phyloP scores from a whole-genome alignment of 1,140 invertebrate genomes.

The Penaeus indicus region DNA sequence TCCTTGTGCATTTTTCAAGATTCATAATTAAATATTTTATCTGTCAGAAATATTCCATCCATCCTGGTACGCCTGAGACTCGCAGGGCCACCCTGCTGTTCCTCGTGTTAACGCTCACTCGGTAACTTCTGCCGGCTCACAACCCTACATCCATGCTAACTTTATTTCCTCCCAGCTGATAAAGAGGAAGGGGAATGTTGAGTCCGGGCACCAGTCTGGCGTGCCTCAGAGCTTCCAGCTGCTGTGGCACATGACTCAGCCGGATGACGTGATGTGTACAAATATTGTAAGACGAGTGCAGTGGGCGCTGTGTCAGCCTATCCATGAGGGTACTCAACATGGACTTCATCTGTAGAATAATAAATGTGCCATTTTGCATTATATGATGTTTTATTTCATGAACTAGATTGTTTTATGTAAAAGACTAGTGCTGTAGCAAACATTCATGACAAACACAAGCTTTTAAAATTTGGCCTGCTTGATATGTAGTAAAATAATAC shows the following conservation, averaged over 20 bases:
- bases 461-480: too few relatives aligned
- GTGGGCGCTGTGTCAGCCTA: constrained; percentile 63
- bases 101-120: constrained; percentile 52
- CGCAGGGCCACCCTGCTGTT: constrained; percentile 41
- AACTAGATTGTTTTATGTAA: too few relatives aligned
- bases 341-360: constrained; percentile 65
- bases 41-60: constrained; percentile 62
- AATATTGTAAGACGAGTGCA: constrained; percentile 63
- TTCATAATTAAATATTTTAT: constrained; percentile 59
- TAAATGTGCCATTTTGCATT: constrained; percentile 65
- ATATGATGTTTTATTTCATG: constrained; percentile 54
- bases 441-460: too few relatives aligned
- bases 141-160: constrained; percentile 50
- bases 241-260: constrained; percentile 62
- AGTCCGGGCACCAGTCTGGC: constrained; percentile 60
- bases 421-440: too few relatives aligned
- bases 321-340: constrained; percentile 65
- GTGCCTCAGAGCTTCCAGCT: constrained; percentile 63
- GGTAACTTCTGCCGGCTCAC: constrained; percentile 48
- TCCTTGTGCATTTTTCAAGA: constrained; percentile 63
- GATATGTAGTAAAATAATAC: too few relatives aligned
- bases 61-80: constrained; percentile 63
- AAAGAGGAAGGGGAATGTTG: constrained; percentile 44
- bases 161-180: constrained; percentile 40
- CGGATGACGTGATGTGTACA: constrained; percentile 64